These are phyloP conservation scores for Pocota personata DNA, from an alignment of 2,888 invertebrate species.

Conservation along the genomic window DNA sequence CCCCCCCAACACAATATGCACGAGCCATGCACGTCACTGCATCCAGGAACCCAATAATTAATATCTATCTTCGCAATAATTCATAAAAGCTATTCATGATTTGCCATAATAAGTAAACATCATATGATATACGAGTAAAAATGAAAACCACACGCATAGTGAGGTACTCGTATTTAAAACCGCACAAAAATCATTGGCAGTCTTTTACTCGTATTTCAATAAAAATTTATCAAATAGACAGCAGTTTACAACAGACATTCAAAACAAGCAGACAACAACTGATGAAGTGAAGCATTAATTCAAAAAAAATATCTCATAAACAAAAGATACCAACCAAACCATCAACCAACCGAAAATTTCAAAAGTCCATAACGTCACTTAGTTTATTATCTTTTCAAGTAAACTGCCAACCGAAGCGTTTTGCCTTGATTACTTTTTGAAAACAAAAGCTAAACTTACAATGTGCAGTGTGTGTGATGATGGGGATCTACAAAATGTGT, in stretches of 20 bases:
- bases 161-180: not conserved
- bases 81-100: too few relatives aligned
- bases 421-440: constrained; percentile 64
- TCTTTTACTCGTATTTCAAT: constrained; percentile 39
- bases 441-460: constrained; percentile 63
- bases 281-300: too few relatives aligned
- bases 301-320: too few relatives aligned
- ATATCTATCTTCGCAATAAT: too few relatives aligned
- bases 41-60: too few relatives aligned
- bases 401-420: constrained; percentile 61
- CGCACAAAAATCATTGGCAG: constrained; percentile 38
- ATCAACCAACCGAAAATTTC: constrained; percentile 30
- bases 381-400: constrained; percentile 64
- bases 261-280: not conserved
- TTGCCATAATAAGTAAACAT: not conserved
- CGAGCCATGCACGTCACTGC: too few relatives aligned
- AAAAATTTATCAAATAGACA: not conserved
- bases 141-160: not conserved
- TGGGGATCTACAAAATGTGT: constrained; percentile 12
- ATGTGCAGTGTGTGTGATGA: constrained; percentile 21
- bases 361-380: constrained; percentile 54
- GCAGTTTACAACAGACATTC: not conserved
- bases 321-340: not conserved
- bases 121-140: not conserved
- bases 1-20: too few relatives aligned